Percentiles rank a stretch among this genome's conserved stretches.
phyloP scores from a whole-genome alignment of 2,888 invertebrate genomes.

The Brachycybe producta region DNA sequence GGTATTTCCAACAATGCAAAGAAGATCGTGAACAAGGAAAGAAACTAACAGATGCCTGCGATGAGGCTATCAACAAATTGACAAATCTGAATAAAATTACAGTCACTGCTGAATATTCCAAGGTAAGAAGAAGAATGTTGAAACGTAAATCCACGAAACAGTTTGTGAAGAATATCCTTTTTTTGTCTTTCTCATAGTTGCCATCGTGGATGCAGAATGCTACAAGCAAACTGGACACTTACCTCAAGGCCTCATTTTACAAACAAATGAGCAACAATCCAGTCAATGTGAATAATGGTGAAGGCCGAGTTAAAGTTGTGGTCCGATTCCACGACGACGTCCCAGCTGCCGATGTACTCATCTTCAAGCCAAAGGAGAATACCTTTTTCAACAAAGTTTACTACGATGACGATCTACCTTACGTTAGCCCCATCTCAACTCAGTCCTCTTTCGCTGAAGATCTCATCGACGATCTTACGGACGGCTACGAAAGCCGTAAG shows the following conservation, averaged over 20 bases:
- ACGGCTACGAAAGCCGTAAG: neutral
- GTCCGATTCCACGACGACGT: neutral
- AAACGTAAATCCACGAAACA: neutral
- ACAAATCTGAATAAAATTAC: constrained; percentile 1
- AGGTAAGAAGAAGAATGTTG: neutral
- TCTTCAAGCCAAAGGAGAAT: constrained; percentile 20
- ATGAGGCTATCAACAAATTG: neutral
- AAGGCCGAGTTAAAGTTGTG: neutral
- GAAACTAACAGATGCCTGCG: constrained; percentile 2
- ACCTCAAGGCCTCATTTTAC: constrained; percentile 14
- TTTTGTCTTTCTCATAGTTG: constrained; percentile 9
- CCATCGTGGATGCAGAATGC: constrained; percentile 12
- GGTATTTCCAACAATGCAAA: constrained; percentile 10
- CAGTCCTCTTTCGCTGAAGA: neutral
- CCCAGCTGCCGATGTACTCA: constrained; percentile 14
- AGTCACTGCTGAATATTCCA: neutral
- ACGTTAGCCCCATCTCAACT: neutral
- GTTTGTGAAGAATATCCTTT: no score
- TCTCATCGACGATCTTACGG: neutral
- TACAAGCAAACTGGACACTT: constrained; percentile 17
- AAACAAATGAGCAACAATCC: neutral
- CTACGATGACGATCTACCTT: neutral
- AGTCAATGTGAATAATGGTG: neutral
- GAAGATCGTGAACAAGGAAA: neutral
- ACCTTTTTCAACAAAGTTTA: constrained; percentile 19